Base-by-base conservation (phyloP, 2,797 vertebrate species). In the Garrulus glandarius region DNA sequence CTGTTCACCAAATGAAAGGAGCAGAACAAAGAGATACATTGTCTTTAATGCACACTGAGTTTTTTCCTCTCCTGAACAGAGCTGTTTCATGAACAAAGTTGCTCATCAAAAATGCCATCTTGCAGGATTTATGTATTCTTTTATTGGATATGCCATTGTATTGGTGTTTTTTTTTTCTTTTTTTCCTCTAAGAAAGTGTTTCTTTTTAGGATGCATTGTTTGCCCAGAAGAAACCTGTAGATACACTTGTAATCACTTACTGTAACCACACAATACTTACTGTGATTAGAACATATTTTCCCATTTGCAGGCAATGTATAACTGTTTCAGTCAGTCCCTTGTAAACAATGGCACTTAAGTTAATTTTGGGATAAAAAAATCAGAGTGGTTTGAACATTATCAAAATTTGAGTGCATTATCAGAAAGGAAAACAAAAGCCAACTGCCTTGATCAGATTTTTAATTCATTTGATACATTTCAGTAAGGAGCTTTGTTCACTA, bases 281-380 rank as follows among this genome's bases (percentile, higher is more conserved):
- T 46, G 52, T 74, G 53, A 64, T 84, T 91, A 26, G 34, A 63
- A 43, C 10, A 3, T 74, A 41, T 75, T 93, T 70, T 91, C 11
- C 34, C 11, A 30, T 64, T 89, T 37, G 7, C 1, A 7, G 75
- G 34, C 22, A 44, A 32, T 55, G 17, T 59, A 7, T 56, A 49
- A 93, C 74, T 65, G 52, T 94, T 92, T 17, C 24, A 60, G 36
- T 84, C 29, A 80, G 10, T 76, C 41, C 12, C 34, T 80, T 94
- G 22, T 72, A 86, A 83, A 80, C 46, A 76, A 52, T 39, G 23
- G 21, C 30, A 53, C 34, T 76, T 43, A 50, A 50, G 22, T 95
- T 94, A 92, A 78, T 94, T 96, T 92, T 16, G 27, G 57, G n/a
- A 74, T 61, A 37, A 84, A 95, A 95, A 88, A 93, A n/a, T 11